A percentile compares a stretch with the other conserved stretches of the same genome.
These are phyloP conservation scores for Argyra leucocephala DNA, from an alignment of 2,888 invertebrate species.

Conservation along the genomic window DNA sequence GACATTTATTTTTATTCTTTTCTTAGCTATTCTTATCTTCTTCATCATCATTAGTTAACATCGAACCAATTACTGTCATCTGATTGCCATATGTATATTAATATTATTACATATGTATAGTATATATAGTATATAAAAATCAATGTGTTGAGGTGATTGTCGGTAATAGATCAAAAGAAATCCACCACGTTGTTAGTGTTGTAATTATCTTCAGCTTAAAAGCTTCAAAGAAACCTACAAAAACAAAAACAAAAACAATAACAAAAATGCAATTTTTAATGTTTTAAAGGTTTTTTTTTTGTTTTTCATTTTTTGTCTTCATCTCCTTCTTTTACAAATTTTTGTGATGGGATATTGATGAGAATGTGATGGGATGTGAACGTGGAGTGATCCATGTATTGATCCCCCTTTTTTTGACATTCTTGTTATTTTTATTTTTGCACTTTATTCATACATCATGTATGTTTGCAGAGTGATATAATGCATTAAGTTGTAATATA, in stretches of 20 bases:
- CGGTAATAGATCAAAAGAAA: conserved; percentile 8
- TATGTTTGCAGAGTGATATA: too few species aligned
- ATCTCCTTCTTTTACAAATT: too few species aligned
- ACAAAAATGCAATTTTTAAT: not conserved
- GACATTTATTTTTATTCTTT: too few species aligned
- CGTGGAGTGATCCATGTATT: too few species aligned
- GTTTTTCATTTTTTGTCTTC: not conserved
- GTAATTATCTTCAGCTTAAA: conserved; percentile 7
- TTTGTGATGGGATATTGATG: too few species aligned
- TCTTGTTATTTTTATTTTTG: too few species aligned
- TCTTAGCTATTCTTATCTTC: too few species aligned
- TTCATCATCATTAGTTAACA: not conserved
- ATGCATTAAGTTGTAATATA: too few species aligned
- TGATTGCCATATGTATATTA: not conserved
- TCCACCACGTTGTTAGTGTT: conserved; percentile 5
- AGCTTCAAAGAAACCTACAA: not conserved
- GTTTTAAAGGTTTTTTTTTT: not conserved
- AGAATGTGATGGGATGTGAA: too few species aligned
- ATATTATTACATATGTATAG: not conserved
- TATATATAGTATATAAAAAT: not conserved
- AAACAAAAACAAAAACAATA: too few species aligned
- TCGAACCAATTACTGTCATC: conserved; percentile 1
- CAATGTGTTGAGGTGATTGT: conserved; percentile 8
- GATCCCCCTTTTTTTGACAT: too few species aligned
- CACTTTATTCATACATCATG: too few species aligned